Evolutionary conservation across 2,113 vertebrate genomes (phyloP), one percentile per base, ranked within the genome.

Genomic region (Picathartes gymnocephalus): DNA sequence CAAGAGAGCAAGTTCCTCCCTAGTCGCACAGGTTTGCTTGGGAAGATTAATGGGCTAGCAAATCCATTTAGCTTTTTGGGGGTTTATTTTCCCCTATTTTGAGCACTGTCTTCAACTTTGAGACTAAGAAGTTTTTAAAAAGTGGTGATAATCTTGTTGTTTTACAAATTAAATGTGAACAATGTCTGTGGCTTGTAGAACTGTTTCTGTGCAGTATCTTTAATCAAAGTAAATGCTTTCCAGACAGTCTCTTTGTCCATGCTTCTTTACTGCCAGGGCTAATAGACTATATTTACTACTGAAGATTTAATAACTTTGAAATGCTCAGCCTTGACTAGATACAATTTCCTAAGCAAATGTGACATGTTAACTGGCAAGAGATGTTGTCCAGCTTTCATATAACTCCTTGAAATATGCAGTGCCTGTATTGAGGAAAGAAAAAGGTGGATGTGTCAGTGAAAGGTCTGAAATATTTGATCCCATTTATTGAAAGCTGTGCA

Each of bases 81-180:
- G 2, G n/a, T n/a, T 51, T 57, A 18, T 39, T 48, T 33, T 40
- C 4, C 25, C 48, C 24, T 7, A 4, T 69, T 79, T 87, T 61
- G 27, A 60, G 31, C 11, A 25, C 21, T 37, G 6, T 86, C 16
- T 73, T 71, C 17, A 35, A 72, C 12, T 72, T 93, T 24, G 27
- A 21, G 14, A 20, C 24, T 35, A 39, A 58, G 20, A 50, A 77
- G 37, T 23, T 66, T 45, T 3, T 40, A 80, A 64, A 76, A 48
- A 1, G 2, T 10, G 31, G 11, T 2, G 2, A 23, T 57, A 83
- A 50, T 47, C 25, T 45, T 76, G 10, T 60, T 3, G 1, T 33
- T 95, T 77, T 82, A 33, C 24, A 56, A n/a, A 68, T 79, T 47
- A 70, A 60, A 81, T 57, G 1, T 33, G 57, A 92, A 39, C 40